Evolutionary conservation across 2,888 invertebrate species (phyloP), one percentile per base, ranked within the genome.

Genomic region (Melinaea menophilus): DNA sequence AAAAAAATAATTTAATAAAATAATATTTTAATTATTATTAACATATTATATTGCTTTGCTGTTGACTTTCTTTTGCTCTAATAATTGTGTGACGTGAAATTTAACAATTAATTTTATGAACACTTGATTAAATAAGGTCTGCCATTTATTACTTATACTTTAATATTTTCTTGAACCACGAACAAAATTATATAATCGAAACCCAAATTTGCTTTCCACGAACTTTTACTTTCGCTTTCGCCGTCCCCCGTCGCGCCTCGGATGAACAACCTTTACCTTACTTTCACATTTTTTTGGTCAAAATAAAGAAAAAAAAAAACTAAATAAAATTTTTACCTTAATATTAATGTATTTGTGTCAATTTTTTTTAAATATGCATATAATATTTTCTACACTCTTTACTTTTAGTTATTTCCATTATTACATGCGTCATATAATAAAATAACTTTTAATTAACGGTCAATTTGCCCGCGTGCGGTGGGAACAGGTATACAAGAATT

Each of bases 191-290:
- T 51, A 35, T 37, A 11, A 35, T 60, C 31, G 37, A 63, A 45
- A 31, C 56, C 31, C 45, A 63, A 45, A 31, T 58, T 45, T 33
- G 58, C 58, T 63, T 61, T 35, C 61, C 61, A 66, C 66, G 75
- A 74, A 72, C 78, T 75, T 51, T 81, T 72, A 70, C 82, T 84
- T 79, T 84, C 77, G 85, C 85, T 85, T 85, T 61, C 56, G 83
- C 82, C 59, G 64, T 65, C 58, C 35, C 47, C 2, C 5, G 51
- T 35, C 11, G 58, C 62, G 68, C 79, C 82, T 79, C 80, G 81
- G 80, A 73, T 68, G 69, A 74, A 72, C 69, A 69, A 63, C 65
- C 69, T 69, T 22, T 73, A 69, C 70, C 70, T 58, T 41, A 64
- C 67, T 65, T 62, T 58, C 64, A 55, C 58, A 11, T 37, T 55